Percentiles rank a stretch among this genome's conserved stretches.
Conservation (phyloP, 2,797 vertebrate species). For the Amblyraja radiata region DNA sequence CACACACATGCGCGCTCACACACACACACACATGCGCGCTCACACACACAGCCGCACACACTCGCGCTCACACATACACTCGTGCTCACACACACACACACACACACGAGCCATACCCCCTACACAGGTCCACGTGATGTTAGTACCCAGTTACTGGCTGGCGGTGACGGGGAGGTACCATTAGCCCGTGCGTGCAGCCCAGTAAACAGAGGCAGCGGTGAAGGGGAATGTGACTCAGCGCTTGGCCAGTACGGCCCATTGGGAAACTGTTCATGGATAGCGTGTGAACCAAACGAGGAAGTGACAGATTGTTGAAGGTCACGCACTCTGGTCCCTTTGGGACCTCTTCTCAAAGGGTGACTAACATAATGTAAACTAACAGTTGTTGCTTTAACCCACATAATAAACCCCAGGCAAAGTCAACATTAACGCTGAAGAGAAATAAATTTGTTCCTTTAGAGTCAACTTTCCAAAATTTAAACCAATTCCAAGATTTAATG, state of each 20-base stretch:
- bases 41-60: no score
- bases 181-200: no score
- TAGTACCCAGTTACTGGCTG: no score
- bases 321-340: background rate
- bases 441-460: no score
- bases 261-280: background rate
- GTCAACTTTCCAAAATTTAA: background rate
- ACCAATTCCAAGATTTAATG: background rate
- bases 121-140: no score
- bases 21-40: no score
- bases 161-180: no score
- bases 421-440: background rate
- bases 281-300: constrained; percentile 25
- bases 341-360: background rate
- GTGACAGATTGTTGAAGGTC: background rate
- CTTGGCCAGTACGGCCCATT: background rate
- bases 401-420: no score
- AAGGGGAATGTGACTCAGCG: background rate
- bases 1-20: no score
- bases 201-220: background rate
- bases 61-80: no score
- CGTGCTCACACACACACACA: no score
- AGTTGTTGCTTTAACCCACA: constrained; percentile 15
- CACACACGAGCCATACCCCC: no score
- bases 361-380: background rate